These are phyloP conservation scores for Tylochromis polylepis DNA, from an alignment of 2,113 vertebrate species.

Conservation along the genomic window DNA sequence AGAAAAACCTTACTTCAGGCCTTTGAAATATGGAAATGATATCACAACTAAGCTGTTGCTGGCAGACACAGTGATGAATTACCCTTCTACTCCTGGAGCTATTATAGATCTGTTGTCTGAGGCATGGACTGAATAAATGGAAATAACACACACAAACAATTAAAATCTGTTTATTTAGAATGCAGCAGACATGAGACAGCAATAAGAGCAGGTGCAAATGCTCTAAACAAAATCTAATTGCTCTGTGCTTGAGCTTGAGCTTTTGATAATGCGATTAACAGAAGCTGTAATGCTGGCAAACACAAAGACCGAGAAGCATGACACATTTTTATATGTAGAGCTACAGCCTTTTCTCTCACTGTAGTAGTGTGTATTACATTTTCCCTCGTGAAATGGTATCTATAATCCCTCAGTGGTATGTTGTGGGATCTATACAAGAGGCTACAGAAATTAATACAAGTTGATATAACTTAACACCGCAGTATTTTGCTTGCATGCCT, in stretches of 20 bases:
- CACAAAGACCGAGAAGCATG: not conserved
- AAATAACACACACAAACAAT: slow-evolving; percentile 38
- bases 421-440: not conserved
- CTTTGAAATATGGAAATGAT: slow-evolving; percentile 31
- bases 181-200: not conserved
- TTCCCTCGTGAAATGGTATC: not conserved
- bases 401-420: not conserved
- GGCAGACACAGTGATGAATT: slow-evolving; percentile 44
- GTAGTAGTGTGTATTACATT: not conserved
- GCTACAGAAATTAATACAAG: not conserved
- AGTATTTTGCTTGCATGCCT: not conserved
- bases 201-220: slow-evolving; percentile 1
- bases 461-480: not conserved
- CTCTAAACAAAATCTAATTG: not conserved
- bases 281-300: not conserved
- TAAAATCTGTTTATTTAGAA: slow-evolving; percentile 30
- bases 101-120: slow-evolving; percentile 37
- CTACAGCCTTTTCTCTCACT: not conserved
- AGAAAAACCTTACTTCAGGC: slow-evolving; percentile 6
- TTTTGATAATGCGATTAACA: not conserved
- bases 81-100: slow-evolving; percentile 21
- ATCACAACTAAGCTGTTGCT: slow-evolving; percentile 31
- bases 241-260: not conserved
- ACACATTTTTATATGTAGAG: not conserved
- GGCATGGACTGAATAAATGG: slow-evolving; percentile 21